Percentiles rank a stretch among this genome's conserved stretches.
Conservation (phyloP, 2,888 invertebrate species). For the Agrenia bidenticulata region DNA sequence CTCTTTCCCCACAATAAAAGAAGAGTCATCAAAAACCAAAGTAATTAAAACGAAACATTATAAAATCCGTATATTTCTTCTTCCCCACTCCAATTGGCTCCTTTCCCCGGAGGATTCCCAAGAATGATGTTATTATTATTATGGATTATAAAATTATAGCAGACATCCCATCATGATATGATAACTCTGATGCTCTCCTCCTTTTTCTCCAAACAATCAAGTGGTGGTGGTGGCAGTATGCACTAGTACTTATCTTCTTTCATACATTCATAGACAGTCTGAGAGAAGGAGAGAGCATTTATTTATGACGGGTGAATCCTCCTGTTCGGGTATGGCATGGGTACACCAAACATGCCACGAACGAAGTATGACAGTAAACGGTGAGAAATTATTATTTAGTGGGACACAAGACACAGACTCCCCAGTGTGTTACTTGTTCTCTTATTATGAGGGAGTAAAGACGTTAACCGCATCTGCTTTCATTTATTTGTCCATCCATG, state of each 20-base stretch:
- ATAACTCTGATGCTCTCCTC: neutral
- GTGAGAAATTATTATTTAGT: conserved; percentile 26
- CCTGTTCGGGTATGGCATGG: neutral
- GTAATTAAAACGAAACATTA: conserved; percentile 26
- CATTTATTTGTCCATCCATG: conserved; percentile 25
- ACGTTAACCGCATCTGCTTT: conserved; percentile 25
- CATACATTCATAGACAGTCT: too few relatives aligned
- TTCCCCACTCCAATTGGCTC: conserved; percentile 10
- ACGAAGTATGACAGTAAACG: conserved; percentile 15
- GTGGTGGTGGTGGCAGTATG: too few relatives aligned
- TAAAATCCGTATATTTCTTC: conserved; percentile 17
- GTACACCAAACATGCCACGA: conserved; percentile 2
- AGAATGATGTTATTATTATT: conserved; percentile 19
- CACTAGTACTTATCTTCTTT: too few relatives aligned
- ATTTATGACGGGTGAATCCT: conserved; percentile 21
- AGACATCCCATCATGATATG: conserved; percentile 1
- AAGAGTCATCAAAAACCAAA: conserved; percentile 25
- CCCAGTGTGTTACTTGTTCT: conserved; percentile 14
- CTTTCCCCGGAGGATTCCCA: conserved; percentile 7
- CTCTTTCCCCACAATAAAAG: conserved; percentile 22
- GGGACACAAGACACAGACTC: conserved; percentile 24
- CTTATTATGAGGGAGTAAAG: conserved; percentile 21
- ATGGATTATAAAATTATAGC: conserved; percentile 23
- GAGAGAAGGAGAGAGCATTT: conserved; percentile 7
- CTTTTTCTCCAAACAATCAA: too few relatives aligned